phyloP scores from a whole-genome alignment of 1,140 invertebrate species.

The Meloidogyne hapla region DNA sequence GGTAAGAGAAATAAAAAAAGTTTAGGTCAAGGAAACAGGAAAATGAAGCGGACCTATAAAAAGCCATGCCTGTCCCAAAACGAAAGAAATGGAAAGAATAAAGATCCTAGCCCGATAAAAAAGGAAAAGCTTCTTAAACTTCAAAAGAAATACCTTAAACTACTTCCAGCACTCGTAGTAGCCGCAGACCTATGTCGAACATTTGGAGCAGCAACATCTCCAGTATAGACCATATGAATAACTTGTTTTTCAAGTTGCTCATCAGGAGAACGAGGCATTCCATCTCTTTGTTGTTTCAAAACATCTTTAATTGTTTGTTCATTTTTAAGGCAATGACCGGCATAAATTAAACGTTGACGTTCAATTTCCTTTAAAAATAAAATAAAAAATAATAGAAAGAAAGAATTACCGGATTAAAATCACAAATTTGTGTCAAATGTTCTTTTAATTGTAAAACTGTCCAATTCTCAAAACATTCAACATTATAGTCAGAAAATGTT shows the following conservation, averaged over 20 bases:
- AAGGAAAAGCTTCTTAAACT: not conserved
- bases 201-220: slow-evolving; percentile 6
- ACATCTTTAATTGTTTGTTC: slow-evolving; percentile 28
- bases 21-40: no score
- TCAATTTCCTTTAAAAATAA: slow-evolving; percentile 23
- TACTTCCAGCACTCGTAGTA: slow-evolving; percentile 18
- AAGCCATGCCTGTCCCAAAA: no score
- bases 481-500: slow-evolving; percentile 34
- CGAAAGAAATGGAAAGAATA: no score
- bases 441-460: slow-evolving; percentile 39
- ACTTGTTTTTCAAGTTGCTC: slow-evolving; percentile 31
- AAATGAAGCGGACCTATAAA: no score
- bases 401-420: slow-evolving; percentile 36
- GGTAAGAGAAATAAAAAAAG: no score
- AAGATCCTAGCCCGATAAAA: no score
- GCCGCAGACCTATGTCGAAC: not conserved
- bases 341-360: slow-evolving; percentile 40
- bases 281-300: slow-evolving; percentile 20
- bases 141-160: not conserved
- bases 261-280: slow-evolving; percentile 16
- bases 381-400: not conserved
- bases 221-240: slow-evolving; percentile 34
- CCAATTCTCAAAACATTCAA: slow-evolving; percentile 36
- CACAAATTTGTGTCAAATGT: slow-evolving; percentile 25
- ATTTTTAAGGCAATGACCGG: slow-evolving; percentile 39